phyloP scores from a whole-genome alignment of 2,888 invertebrate genomes.

The Epistrophe grossulariae region DNA sequence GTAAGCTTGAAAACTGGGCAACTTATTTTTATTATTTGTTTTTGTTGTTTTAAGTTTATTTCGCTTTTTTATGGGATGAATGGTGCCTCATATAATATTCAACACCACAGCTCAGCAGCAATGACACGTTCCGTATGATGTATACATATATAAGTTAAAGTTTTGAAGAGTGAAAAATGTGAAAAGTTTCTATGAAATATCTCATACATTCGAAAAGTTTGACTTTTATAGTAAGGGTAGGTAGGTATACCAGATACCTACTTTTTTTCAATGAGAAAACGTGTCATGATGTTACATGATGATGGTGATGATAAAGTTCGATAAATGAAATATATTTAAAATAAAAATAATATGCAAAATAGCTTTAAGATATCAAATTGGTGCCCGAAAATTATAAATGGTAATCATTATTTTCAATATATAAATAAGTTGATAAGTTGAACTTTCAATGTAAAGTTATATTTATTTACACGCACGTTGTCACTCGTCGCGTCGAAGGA shows the following conservation, averaged over 20 bases:
- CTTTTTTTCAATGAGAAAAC: conserved; percentile 19
- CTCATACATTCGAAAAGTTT: conserved; percentile 22
- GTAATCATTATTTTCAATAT: not conserved
- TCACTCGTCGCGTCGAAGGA: too few species aligned
- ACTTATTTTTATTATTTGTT: not conserved
- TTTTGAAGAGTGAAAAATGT: conserved; percentile 42
- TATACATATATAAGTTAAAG: conserved; percentile 12
- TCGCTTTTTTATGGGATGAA: conserved; percentile 10
- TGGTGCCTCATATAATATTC: conserved; percentile 33
- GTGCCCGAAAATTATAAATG: not conserved
- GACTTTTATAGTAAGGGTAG: not conserved
- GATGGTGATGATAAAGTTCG: conserved; percentile 10
- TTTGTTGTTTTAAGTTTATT: conserved; percentile 8
- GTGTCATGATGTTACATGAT: conserved; percentile 24
- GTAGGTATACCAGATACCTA: too few species aligned
- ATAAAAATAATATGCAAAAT: conserved; percentile 23
- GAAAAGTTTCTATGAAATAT: conserved; percentile 27
- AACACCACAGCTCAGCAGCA: conserved; percentile 24
- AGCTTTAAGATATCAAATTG: conserved; percentile 6
- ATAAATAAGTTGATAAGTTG: too few species aligned
- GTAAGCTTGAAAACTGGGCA: conserved; percentile 7
- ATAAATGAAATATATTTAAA: not conserved
- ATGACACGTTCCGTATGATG: conserved; percentile 33
- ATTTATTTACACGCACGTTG: too few species aligned
- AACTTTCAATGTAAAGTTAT: too few species aligned